Evolutionary conservation across 2,113 vertebrate species (phyloP).

Genomic region (Scophthalmus maximus): DNA sequence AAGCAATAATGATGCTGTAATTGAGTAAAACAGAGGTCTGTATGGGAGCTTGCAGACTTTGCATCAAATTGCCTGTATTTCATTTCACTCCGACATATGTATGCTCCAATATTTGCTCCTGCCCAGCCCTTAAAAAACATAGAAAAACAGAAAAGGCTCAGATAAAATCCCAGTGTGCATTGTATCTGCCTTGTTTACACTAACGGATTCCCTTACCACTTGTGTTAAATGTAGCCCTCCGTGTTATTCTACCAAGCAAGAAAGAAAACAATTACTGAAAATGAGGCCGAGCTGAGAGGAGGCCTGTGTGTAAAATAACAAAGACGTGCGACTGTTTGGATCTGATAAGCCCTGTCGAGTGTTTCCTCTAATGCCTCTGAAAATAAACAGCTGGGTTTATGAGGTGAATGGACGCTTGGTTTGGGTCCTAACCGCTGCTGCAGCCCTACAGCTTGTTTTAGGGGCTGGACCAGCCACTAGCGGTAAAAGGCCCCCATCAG

Average conservation of each 20-base stretch:
- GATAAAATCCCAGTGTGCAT: conserved; percentile 79
- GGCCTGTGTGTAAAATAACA: conserved; percentile 80
- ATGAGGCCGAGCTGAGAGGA: conserved; percentile 74
- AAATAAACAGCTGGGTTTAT: conserved; percentile 80
- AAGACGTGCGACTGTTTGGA: conserved; percentile 79
- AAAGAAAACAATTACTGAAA: conserved; percentile 83
- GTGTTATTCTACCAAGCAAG: conserved; percentile 79
- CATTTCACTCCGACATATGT: conserved; percentile 38
- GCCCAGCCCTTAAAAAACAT: conserved; percentile 69
- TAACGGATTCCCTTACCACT: conserved; percentile 77
- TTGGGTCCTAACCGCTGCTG: conserved; percentile 70
- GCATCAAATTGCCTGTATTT: conserved; percentile 26
- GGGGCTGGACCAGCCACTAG: conserved; percentile 66
- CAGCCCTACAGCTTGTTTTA: conserved; percentile 74
- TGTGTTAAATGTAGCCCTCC: conserved; percentile 75
- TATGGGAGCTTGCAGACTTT: conserved; percentile 30
- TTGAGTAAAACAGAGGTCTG: conserved; percentile 36
- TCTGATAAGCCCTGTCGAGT: conserved; percentile 80
- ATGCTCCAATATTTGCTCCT: conserved; percentile 52
- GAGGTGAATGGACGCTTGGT: conserved; percentile 82
- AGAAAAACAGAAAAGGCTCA: conserved; percentile 73
- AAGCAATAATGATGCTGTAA: conserved; percentile 8
- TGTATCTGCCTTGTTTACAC: conserved; percentile 77
- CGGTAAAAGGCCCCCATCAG: conserved; percentile 69
- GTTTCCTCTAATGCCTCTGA: conserved; percentile 82